Conservation (phyloP, 1,140 invertebrate genomes). For the Eulimnadia texana region DNA sequence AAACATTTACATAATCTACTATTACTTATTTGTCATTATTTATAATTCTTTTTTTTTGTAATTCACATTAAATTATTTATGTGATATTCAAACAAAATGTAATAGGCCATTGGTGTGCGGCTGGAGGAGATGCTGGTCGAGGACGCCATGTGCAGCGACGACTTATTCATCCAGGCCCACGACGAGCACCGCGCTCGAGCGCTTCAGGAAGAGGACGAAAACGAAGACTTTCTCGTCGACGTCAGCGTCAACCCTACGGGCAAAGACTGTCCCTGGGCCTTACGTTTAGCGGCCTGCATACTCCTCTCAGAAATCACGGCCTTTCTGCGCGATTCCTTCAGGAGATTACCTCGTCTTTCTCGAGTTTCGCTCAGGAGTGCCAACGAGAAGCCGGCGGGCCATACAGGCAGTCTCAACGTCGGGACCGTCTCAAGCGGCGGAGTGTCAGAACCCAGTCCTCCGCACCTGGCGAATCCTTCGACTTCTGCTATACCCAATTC, state of each 20-base stretch:
- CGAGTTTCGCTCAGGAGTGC: slow-evolving; percentile 25
- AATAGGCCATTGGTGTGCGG: slow-evolving; percentile 61
- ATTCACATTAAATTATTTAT: neutral
- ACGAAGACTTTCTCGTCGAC: slow-evolving; percentile 97
- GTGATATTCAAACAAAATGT: slow-evolving; percentile 17
- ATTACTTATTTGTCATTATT: too few relatives aligned
- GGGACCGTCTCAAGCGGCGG: neutral
- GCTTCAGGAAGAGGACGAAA: slow-evolving; percentile 77
- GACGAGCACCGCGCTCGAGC: slow-evolving; percentile 77
- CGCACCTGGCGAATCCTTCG: neutral
- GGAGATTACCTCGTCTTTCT: slow-evolving; percentile 34
- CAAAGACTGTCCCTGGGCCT: slow-evolving; percentile 73
- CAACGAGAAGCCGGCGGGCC: neutral
- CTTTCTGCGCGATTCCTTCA: slow-evolving; percentile 91
- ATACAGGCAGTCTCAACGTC: slow-evolving; percentile 11
- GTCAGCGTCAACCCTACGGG: slow-evolving; percentile 73
- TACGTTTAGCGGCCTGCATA: slow-evolving; percentile 82
- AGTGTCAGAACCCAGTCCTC: neutral
- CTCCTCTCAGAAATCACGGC: slow-evolving; percentile 91
- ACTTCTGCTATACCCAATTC: neutral
- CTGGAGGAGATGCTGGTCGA: slow-evolving; percentile 62
- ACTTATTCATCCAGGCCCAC: slow-evolving; percentile 48
- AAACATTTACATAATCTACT: too few relatives aligned
- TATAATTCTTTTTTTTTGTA: too few relatives aligned
- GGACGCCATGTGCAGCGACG: slow-evolving; percentile 53